Evolutionary conservation across 2,113 vertebrate genomes (phyloP).

Genomic region (Nanorana parkeri): DNA sequence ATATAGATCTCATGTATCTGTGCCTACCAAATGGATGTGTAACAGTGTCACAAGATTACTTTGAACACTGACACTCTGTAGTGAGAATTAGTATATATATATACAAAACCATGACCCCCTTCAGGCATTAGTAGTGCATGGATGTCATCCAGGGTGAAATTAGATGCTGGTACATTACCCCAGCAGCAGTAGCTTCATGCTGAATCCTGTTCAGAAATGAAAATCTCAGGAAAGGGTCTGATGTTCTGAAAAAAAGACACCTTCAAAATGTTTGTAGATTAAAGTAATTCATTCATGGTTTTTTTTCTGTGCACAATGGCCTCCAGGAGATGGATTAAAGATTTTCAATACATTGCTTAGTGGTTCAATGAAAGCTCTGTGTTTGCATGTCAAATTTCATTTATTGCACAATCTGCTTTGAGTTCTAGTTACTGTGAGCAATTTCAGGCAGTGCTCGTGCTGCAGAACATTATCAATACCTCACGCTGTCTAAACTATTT

Average conservation of each 20-base stretch:
- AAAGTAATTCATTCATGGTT: constrained; percentile 46
- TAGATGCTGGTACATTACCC: not conserved
- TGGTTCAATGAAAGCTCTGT: constrained; percentile 49
- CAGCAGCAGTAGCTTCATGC: not conserved
- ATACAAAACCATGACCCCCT: no score
- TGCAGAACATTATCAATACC: constrained; percentile 54
- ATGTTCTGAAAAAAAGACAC: constrained; percentile 18
- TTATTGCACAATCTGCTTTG: constrained; percentile 54
- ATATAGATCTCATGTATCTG: no score
- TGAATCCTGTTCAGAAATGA: not conserved
- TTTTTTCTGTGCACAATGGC: constrained; percentile 30
- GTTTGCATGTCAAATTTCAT: constrained; percentile 56
- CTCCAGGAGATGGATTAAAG: constrained; percentile 50
- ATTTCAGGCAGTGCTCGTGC: constrained; percentile 42
- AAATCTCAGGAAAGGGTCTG: not conserved
- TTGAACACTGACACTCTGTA: no score
- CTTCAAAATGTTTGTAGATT: constrained; percentile 41
- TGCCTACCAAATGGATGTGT: no score
- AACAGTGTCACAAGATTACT: no score
- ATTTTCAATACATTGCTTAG: constrained; percentile 55
- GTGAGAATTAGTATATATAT: no score
- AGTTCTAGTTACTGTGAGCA: constrained; percentile 49
- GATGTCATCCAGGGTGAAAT: not conserved
- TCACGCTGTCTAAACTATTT: constrained; percentile 33
- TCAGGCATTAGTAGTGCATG: not conserved